These are phyloP conservation scores for Choloepus hoffmanni DNA, from an alignment of 2,113 vertebrate genomes.

Conservation along the genomic window DNA sequence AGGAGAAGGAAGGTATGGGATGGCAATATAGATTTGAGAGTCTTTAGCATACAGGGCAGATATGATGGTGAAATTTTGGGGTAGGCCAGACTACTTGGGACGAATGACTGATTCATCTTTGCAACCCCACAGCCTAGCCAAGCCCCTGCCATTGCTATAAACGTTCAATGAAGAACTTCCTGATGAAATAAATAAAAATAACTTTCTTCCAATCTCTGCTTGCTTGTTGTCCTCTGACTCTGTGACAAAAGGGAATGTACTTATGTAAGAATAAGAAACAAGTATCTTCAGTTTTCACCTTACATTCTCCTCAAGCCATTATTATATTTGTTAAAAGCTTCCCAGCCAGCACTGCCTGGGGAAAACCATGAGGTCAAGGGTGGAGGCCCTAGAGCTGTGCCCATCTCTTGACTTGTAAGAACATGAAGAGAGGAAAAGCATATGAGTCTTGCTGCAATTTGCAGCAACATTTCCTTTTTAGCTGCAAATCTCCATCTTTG, in stretches of 20 bases:
- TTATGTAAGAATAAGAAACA: neutral
- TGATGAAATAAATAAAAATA: neutral
- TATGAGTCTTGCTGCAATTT: neutral
- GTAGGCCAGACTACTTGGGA: neutral
- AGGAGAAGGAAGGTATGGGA: neutral
- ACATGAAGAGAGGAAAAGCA: neutral
- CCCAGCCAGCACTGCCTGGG: neutral
- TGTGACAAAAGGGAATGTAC: neutral
- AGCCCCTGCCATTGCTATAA: neutral
- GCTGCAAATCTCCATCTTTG: conserved; percentile 28
- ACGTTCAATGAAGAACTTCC: neutral
- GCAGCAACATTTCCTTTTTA: neutral
- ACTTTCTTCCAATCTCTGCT: neutral
- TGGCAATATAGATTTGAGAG: neutral
- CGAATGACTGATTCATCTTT: neutral
- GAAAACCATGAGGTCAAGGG: neutral
- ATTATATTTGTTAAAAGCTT: neutral
- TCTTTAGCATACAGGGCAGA: neutral
- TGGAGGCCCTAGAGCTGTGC: neutral
- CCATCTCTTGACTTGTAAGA: neutral
- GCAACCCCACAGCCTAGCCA: neutral
- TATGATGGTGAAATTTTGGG: neutral
- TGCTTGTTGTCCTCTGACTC: neutral
- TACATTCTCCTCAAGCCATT: neutral
- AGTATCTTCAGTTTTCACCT: neutral